Conservation (phyloP, 2,888 invertebrate species). For the Prenolepis imparis region DNA sequence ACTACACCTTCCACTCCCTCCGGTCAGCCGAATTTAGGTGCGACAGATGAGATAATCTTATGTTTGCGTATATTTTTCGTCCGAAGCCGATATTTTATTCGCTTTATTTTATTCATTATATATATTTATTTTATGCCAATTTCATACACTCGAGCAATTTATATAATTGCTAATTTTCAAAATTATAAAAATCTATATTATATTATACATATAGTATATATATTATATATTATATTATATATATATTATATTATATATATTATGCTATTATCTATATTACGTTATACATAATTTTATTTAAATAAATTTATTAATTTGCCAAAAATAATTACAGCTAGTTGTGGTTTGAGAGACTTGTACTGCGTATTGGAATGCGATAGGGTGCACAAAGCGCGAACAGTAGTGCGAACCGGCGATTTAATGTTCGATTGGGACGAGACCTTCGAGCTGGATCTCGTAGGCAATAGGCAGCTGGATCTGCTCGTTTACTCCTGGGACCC, state of each 20-base stretch:
- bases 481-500: slow-evolving; percentile 99
- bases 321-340: slow-evolving; percentile 84
- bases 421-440: slow-evolving; percentile 99
- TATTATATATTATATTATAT: too few relatives aligned
- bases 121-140: not conserved
- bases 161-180: not conserved
- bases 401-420: slow-evolving; percentile 97
- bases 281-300: not conserved
- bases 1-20: slow-evolving; percentile 90
- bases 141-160: not conserved
- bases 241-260: too few relatives aligned
- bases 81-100: not conserved
- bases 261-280: not conserved
- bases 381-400: slow-evolving; percentile 98
- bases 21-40: slow-evolving; percentile 85
- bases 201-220: too few relatives aligned
- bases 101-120: not conserved
- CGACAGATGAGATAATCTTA: slow-evolving; percentile 31
- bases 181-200: not conserved
- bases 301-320: slow-evolving; percentile 8
- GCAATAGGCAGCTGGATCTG: slow-evolving; percentile 97
- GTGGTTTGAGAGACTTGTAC: slow-evolving; percentile 94
- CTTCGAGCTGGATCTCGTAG: slow-evolving; percentile 98
- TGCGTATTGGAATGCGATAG: slow-evolving; percentile 99
- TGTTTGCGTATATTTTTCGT: not conserved